Evolutionary conservation across 2,113 vertebrate species (phyloP).

Genomic region (mouse (Mus musculus)): GRCm39 chr13:100871001-100871500

Average conservation of each 20-base stretch:
- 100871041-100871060: no score
- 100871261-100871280: conserved; percentile 35
- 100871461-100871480: conserved; percentile 64
- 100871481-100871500: conserved; percentile 54
- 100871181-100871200: not conserved
- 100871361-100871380: not conserved
- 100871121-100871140: no score
- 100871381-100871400: not conserved
- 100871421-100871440: not conserved
- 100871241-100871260: not conserved
- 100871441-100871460: not conserved
- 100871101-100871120: no score
- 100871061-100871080: no score
- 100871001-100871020: no score
- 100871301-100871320: conserved; percentile 8
- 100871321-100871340: conserved; percentile 7
- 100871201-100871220: not conserved
- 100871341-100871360: not conserved
- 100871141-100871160: not conserved
- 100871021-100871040: no score
- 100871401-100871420: not conserved
- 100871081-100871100: no score
- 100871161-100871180: not conserved
- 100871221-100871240: not conserved
- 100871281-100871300: conserved; percentile 47